Percentiles rank a stretch among this genome's conserved stretches.
phyloP scores from a whole-genome alignment of 2,113 vertebrate species.

The Seriola dumerili region DNA sequence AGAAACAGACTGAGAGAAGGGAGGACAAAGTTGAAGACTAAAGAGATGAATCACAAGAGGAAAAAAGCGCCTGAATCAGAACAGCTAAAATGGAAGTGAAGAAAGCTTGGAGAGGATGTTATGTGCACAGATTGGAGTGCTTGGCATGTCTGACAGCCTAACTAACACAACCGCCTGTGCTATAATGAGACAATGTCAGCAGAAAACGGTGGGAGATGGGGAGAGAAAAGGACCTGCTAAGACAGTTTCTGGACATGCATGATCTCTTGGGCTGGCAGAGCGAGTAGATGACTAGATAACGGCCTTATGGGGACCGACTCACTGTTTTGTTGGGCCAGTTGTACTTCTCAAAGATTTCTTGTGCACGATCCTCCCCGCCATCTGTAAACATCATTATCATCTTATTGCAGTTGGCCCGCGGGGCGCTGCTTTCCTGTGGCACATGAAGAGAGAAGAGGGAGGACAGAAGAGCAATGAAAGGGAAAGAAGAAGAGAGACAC shows the following conservation, averaged over 20 bases:
- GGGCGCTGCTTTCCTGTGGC: constrained; percentile 90
- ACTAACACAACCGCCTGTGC: constrained; percentile 32
- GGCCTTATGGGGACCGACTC: constrained; percentile 71
- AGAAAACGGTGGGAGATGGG: constrained; percentile 16
- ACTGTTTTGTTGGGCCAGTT: constrained; percentile 99
- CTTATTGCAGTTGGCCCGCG: constrained; percentile 98
- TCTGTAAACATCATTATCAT: constrained; percentile 99
- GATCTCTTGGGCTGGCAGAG: constrained; percentile 35
- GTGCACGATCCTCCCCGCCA: constrained; percentile 95
- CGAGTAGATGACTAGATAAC: constrained; percentile 19
- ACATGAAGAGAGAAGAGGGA: constrained; percentile 27
- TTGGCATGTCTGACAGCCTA: constrained; percentile 53
- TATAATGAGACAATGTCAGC: constrained; percentile 54
- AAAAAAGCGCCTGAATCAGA: constrained; percentile 18
- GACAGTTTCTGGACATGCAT: constrained; percentile 41
- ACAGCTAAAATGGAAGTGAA: constrained; percentile 37
- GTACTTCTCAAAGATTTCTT: constrained; percentile 98
- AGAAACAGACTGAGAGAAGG: constrained; percentile 13
- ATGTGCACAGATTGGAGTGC: constrained; percentile 54
- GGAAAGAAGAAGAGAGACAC: constrained; percentile 19
- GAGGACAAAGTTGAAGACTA: constrained; percentile 2
- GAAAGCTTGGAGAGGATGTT: constrained; percentile 42
- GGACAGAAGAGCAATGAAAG: constrained; percentile 7
- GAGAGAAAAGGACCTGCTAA: not conserved
- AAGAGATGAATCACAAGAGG: constrained; percentile 39